Base-by-base conservation (phyloP, 2,888 invertebrate species). In the Lithosia quadra region DNA sequence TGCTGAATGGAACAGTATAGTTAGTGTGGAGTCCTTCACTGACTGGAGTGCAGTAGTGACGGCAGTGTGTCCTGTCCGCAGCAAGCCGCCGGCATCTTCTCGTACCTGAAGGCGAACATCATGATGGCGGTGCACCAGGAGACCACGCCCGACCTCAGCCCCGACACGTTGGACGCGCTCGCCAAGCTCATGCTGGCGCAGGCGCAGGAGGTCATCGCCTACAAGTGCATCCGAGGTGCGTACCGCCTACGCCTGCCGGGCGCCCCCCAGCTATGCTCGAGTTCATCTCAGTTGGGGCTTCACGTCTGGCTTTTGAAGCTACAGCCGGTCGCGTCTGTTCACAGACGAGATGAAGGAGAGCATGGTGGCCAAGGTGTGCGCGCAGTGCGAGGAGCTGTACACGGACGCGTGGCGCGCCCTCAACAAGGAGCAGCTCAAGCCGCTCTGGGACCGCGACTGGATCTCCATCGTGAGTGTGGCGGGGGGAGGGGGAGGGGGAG, bases 131-230 rank as follows among this genome's bases (percentile, higher is more conserved):
- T 99, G 83, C 98, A 98, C 84, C 98, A 98, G 89, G 99, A 99
- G 87, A 98, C 99, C 34, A 99, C 99, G 4, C 98, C 98, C 9
- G 99, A 99, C 95, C 96, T 99, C 81, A 97, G 97, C 89, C 98
- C 99, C 7, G 99, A 99, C 85, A 98, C 99, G 28, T 96, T 99
- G 66, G 96, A 96, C 70, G 98, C 99, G 49, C 95, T 99, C 33
- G 96, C 97, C 65, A 96, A 97, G 62, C 94, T 99, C 63, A 99
- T 99, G 99, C 94, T 99, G 61, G 99, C 99, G 21, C 99, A 99
- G 94, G 99, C 99, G 11, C 99, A 99, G 93, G 99, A 99, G 95
- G 97, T 99, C 77, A 98, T 99, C 90, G 98, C 98, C 62, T 96
- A 97, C 86, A 99, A 99, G 95, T 99, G 99, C 65, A 97, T 98